Evolutionary conservation across 2,113 vertebrate species (phyloP).

Genomic region (Fregetta grallaria): DNA sequence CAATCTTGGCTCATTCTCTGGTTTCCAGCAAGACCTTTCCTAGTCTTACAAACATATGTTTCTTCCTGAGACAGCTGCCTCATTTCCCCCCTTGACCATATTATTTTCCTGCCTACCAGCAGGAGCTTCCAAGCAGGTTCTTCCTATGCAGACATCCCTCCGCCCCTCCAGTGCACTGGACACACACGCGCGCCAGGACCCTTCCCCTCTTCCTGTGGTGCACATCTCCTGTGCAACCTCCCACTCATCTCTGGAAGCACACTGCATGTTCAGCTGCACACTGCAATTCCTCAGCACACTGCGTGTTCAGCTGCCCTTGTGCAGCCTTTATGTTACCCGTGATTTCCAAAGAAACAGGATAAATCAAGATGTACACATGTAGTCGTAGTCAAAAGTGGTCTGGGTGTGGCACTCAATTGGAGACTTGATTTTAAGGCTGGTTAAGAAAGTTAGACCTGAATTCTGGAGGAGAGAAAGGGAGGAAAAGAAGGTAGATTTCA

Average conservation of each 20-base stretch:
- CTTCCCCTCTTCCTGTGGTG: background rate
- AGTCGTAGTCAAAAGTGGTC: conserved; percentile 4
- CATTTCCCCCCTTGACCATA: background rate
- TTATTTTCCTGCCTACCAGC: background rate
- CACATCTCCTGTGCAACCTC: background rate
- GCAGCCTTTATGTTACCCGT: conserved; percentile 34
- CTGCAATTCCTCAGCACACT: background rate
- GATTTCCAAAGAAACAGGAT: conserved; percentile 42
- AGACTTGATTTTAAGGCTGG: conserved; percentile 58
- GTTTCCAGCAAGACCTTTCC: background rate
- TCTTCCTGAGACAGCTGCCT: background rate
- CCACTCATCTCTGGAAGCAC: background rate
- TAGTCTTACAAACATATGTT: background rate
- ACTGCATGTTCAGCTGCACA: background rate
- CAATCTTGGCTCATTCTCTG: background rate
- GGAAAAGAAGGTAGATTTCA: background rate
- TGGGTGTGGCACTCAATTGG: conserved; percentile 32
- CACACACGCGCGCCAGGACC: background rate
- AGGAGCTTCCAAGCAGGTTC: background rate
- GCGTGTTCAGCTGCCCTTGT: background rate
- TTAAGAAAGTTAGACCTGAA: conserved; percentile 44
- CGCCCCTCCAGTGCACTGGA: background rate
- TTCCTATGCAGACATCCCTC: background rate
- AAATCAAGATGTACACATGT: conserved; percentile 46
- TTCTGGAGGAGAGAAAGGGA: conserved; percentile 22